These are phyloP conservation scores for Bruchidius siliquastri DNA, from an alignment of 2,888 invertebrate genomes.

Conservation along the genomic window DNA sequence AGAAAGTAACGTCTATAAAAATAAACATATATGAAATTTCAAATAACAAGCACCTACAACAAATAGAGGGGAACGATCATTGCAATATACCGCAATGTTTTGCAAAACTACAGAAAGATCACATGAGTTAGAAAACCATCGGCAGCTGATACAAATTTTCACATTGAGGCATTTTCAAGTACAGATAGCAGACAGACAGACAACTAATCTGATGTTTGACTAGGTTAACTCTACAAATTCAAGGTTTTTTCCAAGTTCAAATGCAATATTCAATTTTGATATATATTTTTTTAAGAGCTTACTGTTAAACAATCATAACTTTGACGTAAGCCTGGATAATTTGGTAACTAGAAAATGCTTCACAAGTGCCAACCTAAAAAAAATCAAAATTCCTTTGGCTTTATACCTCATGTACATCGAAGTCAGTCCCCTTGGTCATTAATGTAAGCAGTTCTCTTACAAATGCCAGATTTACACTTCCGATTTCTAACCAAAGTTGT, in stretches of 20 bases:
- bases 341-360: not conserved
- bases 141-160: not conserved
- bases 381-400: not conserved
- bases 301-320: too few species aligned
- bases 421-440: constrained; percentile 26
- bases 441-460: constrained; percentile 21
- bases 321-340: not conserved
- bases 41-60: constrained; percentile 34
- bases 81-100: constrained; percentile 5
- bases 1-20: constrained; percentile 37
- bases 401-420: not conserved
- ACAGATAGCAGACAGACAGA: not conserved
- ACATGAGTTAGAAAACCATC: constrained; percentile 1
- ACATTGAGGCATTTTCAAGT: not conserved
- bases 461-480: constrained; percentile 17
- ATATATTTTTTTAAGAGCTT: too few species aligned
- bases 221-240: too few species aligned
- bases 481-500: not conserved
- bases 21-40: constrained; percentile 31
- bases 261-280: too few species aligned
- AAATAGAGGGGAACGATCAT: constrained; percentile 11
- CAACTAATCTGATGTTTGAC: too few species aligned
- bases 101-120: constrained; percentile 8
- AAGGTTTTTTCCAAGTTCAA: too few species aligned
- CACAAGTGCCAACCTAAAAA: too few species aligned